A percentile compares a stretch with the other conserved stretches of the same genome.
phyloP scores from a whole-genome alignment of 2,888 invertebrate species.

The Brachylomia viminalis region DNA sequence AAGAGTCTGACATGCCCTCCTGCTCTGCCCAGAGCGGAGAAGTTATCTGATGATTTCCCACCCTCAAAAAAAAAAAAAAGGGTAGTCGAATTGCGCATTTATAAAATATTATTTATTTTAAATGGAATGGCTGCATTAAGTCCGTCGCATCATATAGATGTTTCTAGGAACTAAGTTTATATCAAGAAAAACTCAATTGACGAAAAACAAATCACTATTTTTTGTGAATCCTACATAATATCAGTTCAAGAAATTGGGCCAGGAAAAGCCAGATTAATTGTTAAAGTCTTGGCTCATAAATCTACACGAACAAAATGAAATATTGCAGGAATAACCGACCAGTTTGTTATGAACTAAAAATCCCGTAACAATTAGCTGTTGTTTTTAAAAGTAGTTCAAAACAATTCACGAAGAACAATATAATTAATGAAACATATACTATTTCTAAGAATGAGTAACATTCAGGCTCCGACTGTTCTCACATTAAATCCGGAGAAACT shows the following conservation, averaged over 20 bases:
- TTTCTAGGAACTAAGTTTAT: not conserved
- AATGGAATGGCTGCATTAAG: not conserved
- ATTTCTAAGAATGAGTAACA: constrained; percentile 62
- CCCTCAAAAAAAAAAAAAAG: too few species aligned
- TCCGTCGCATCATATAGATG: too few species aligned
- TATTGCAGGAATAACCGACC: not conserved
- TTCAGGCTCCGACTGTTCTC: constrained; percentile 28
- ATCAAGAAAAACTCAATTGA: not conserved
- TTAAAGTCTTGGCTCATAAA: constrained; percentile 32
- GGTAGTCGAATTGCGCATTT: too few species aligned
- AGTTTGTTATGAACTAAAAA: constrained; percentile 12
- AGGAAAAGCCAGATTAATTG: constrained; percentile 38
- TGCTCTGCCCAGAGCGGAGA: too few species aligned
- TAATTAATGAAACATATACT: constrained; percentile 59
- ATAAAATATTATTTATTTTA: not conserved
- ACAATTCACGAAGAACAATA: constrained; percentile 43
- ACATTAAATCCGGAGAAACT: constrained; percentile 46
- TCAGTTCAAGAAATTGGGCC: not conserved
- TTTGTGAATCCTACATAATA: not conserved
- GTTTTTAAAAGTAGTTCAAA: constrained; percentile 21
- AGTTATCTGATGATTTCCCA: too few species aligned
- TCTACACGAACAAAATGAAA: constrained; percentile 7
- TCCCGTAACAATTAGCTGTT: constrained; percentile 37
- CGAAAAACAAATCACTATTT: not conserved
- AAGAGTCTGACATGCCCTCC: too few species aligned